These are phyloP conservation scores for Drosophila siamana DNA, from an alignment of 2,888 invertebrate genomes.

Conservation along the genomic window DNA sequence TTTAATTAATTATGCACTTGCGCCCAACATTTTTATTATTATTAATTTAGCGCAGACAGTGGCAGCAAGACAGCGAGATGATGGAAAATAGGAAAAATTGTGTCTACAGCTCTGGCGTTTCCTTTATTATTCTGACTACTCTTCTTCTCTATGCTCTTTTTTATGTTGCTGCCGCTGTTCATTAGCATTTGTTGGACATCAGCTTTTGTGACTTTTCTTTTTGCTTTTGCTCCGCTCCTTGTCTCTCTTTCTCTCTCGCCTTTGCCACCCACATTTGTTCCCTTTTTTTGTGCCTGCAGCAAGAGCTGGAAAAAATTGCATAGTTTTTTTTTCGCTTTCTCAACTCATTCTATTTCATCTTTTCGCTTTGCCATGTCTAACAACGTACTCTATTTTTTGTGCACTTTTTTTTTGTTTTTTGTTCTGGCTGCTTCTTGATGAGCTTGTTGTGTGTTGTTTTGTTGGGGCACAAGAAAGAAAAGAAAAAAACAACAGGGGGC, in stretches of 20 bases:
- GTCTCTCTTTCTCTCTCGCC: not conserved
- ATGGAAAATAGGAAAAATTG: conserved; percentile 17
- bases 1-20: conserved; percentile 69
- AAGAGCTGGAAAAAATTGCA: conserved; percentile 48
- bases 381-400: conserved; percentile 22
- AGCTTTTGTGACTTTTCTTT: conserved; percentile 22
- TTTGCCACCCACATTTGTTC: not conserved
- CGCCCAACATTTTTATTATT: conserved; percentile 49
- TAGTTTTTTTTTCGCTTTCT: conserved; percentile 38
- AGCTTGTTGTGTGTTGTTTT: conserved; percentile 56
- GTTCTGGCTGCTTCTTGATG: conserved; percentile 48
- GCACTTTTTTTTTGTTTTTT: conserved; percentile 21
- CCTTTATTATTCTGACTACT: conserved; percentile 21
- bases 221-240: not conserved
- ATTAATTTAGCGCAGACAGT: conserved; percentile 47
- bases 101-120: conserved; percentile 27
- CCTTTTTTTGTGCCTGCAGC: conserved; percentile 1
- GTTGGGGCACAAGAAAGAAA: conserved; percentile 13
- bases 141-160: too few species aligned
- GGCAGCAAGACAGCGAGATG: not conserved
- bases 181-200: conserved; percentile 61
- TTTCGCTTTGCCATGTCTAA: conserved; percentile 20
- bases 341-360: conserved; percentile 17
- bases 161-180: conserved; percentile 32
- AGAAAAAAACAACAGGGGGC: too few species aligned